Evolutionary conservation across 1,140 invertebrate genomes (phyloP).

Genomic region (Diachasmimorpha longicaudata): DNA sequence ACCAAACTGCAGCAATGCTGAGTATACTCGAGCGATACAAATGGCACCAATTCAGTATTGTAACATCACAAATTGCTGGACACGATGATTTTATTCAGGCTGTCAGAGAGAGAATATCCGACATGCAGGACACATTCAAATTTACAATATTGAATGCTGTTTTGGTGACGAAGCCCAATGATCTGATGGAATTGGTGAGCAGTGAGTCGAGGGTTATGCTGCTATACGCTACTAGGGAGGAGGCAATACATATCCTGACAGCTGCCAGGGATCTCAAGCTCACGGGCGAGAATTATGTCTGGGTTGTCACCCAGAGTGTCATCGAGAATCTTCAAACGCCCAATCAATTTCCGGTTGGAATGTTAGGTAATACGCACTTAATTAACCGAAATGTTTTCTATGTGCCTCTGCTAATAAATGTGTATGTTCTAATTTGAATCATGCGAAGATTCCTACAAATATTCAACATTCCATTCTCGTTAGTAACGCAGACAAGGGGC

Average conservation of each 20-base stretch:
- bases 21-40: constrained; percentile 93
- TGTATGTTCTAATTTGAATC: neutral
- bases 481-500: too few species aligned
- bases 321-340: constrained; percentile 80
- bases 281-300: constrained; percentile 93
- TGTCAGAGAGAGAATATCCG: constrained; percentile 82
- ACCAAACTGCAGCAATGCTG: constrained; percentile 92
- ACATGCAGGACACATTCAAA: constrained; percentile 86
- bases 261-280: constrained; percentile 83
- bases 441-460: too few species aligned
- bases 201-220: constrained; percentile 94
- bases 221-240: constrained; percentile 87
- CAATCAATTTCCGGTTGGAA: constrained; percentile 87
- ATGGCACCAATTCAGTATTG: constrained; percentile 95
- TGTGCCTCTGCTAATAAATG: neutral
- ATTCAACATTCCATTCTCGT: too few species aligned
- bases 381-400: neutral
- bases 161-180: constrained; percentile 73
- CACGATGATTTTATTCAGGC: constrained; percentile 95
- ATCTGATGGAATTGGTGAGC: constrained; percentile 80
- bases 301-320: constrained; percentile 96
- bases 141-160: constrained; percentile 86
- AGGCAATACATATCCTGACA: constrained; percentile 83
- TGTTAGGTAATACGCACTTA: constrained; percentile 77
- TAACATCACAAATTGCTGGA: constrained; percentile 91